These are phyloP conservation scores for Ianthella basta DNA, from an alignment of 37 sponge, comb jelly and placozoan genomes.

Conservation along the genomic window DNA sequence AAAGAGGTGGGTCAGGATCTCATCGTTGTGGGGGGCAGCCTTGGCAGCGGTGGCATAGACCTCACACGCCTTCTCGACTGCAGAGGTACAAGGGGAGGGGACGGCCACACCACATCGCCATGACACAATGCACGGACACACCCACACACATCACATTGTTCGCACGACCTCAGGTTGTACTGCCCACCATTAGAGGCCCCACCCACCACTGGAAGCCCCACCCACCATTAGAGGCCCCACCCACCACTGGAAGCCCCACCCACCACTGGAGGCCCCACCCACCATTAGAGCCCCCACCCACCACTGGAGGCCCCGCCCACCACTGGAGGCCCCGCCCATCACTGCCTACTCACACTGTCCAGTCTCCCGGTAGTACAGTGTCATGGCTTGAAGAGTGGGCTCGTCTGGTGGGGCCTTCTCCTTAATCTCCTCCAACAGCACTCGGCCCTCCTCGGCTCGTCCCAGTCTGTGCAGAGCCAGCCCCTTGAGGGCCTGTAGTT, in stretches of 20 bases:
- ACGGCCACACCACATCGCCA: too few species aligned
- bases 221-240: too few species aligned
- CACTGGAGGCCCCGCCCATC: neutral
- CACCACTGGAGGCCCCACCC: too few species aligned
- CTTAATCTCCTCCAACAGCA: conserved; percentile 58
- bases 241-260: too few species aligned
- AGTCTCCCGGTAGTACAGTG: conserved; percentile 85
- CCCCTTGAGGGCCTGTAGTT: conserved; percentile 86
- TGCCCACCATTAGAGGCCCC: too few species aligned
- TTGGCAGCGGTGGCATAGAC: conserved; percentile 84
- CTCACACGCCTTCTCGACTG: conserved; percentile 76
- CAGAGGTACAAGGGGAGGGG: neutral
- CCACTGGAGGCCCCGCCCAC: neutral
- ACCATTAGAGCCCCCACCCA: neutral
- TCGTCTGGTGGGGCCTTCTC: conserved; percentile 68
- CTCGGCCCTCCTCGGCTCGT: conserved; percentile 55
- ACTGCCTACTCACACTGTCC: conserved; percentile 64
- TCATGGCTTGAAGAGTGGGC: conserved; percentile 89
- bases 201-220: too few species aligned
- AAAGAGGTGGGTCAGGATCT: conserved; percentile 92
- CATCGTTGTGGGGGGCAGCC: conserved; percentile 81
- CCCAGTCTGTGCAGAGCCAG: conserved; percentile 82
- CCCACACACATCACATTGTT: too few species aligned
- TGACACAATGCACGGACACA: neutral
- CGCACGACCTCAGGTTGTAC: neutral